Evolutionary conservation across 2,888 invertebrate species (phyloP).

Genomic region (Scaptomyza flava): DNA sequence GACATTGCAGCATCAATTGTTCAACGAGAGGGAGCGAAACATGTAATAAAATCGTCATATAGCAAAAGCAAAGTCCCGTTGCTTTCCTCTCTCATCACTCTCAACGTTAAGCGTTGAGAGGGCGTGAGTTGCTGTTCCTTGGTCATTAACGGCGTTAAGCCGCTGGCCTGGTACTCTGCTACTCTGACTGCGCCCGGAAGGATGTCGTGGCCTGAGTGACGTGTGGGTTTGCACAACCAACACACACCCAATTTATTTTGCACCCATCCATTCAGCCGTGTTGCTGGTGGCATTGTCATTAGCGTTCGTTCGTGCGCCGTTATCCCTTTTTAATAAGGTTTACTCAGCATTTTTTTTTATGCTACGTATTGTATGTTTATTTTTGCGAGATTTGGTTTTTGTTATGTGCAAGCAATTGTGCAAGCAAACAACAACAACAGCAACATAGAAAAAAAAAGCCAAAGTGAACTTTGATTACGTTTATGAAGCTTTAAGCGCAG

Average conservation of each 20-base stretch:
- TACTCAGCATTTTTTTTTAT: conserved; percentile 68
- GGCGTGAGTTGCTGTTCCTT: conserved; percentile 60
- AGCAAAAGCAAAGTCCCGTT: conserved; percentile 26
- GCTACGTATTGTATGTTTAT: conserved; percentile 56
- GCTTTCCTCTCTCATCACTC: background rate
- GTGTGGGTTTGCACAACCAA: conserved; percentile 70
- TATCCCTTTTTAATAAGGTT: conserved; percentile 80
- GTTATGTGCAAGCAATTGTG: conserved; percentile 60
- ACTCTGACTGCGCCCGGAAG: conserved; percentile 56
- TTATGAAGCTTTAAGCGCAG: conserved; percentile 17
- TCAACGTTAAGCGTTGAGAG: conserved; percentile 24
- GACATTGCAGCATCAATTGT: conserved; percentile 79
- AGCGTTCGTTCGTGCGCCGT: conserved; percentile 70
- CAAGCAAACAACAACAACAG: conserved; percentile 28
- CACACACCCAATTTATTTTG: conserved; percentile 26
- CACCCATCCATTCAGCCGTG: conserved; percentile 29
- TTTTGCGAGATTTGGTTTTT: conserved; percentile 71
- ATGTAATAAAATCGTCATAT: conserved; percentile 72
- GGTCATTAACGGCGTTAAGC: conserved; percentile 78
- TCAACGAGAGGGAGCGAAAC: conserved; percentile 18
- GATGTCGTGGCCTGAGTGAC: conserved; percentile 79
- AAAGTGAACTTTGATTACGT: conserved; percentile 43
- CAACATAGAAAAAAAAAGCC: conserved; percentile 3
- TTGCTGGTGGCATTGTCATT: conserved; percentile 70
- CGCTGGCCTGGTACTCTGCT: conserved; percentile 28